These are phyloP conservation scores for Cyrtodaria siliqua DNA, from an alignment of 2,888 invertebrate genomes.

Conservation along the genomic window DNA sequence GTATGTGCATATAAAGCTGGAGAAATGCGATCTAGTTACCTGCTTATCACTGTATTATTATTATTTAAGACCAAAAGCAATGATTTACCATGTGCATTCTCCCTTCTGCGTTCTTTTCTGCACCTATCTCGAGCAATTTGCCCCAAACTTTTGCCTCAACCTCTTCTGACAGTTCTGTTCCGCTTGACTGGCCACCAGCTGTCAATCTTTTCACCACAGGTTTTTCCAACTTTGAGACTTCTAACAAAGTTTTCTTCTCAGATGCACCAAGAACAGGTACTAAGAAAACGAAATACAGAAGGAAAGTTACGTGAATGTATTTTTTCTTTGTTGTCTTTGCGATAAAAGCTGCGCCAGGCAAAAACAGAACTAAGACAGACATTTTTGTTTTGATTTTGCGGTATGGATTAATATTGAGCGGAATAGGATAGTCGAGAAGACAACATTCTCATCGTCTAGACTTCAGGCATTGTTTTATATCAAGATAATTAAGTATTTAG, in stretches of 20 bases:
- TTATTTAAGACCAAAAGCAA: neutral
- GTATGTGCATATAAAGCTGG: no score
- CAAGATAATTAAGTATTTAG: no score
- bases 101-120: conserved; percentile 67
- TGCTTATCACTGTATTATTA: neutral
- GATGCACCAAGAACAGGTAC: conserved; percentile 56
- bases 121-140: conserved; percentile 65
- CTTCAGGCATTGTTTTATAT: no score
- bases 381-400: conserved; percentile 64
- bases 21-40: neutral
- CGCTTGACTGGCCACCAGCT: conserved; percentile 58
- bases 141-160: conserved; percentile 62
- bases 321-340: conserved; percentile 53
- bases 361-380: conserved; percentile 55
- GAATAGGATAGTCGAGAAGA: no score
- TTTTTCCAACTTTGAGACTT: conserved; percentile 66
- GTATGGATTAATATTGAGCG: no score
- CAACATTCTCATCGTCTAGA: no score
- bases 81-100: conserved; percentile 71
- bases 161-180: conserved; percentile 35
- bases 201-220: conserved; percentile 57
- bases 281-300: conserved; percentile 58
- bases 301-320: conserved; percentile 40
- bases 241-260: conserved; percentile 61
- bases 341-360: conserved; percentile 50